Evolutionary conservation across 2,797 vertebrate species (phyloP).

Genomic region (Hyperoplus immaculatus): DNA sequence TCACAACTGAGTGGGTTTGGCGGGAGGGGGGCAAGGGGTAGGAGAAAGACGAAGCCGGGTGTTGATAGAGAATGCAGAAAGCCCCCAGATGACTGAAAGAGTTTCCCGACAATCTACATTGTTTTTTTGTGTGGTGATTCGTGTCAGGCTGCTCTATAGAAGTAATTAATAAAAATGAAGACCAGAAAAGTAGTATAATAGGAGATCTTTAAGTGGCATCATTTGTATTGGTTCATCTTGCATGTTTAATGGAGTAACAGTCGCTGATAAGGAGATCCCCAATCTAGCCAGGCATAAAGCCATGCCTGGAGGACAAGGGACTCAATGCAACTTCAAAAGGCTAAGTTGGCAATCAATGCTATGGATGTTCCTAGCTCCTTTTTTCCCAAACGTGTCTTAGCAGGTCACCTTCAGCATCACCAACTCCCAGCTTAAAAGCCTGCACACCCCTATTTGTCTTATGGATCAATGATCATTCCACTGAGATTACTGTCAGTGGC

Average conservation of each 20-base stretch:
- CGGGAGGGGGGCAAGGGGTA: no score
- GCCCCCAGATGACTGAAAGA: no score
- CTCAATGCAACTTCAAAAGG: slow-evolving; percentile 68
- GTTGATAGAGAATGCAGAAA: no score
- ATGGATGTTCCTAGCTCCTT: slow-evolving; percentile 61
- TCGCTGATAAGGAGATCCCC: slow-evolving; percentile 16
- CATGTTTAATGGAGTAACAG: slow-evolving; percentile 12
- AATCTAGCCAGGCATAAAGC: slow-evolving; percentile 17
- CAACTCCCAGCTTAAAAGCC: slow-evolving; percentile 23
- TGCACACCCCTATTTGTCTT: slow-evolving; percentile 57
- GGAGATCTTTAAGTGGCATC: neutral
- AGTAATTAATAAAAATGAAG: no score
- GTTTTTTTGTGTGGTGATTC: no score
- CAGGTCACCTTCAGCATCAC: slow-evolving; percentile 67
- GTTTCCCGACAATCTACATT: no score
- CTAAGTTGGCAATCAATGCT: slow-evolving; percentile 62
- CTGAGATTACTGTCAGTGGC: slow-evolving; percentile 57
- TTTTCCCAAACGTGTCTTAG: slow-evolving; percentile 66
- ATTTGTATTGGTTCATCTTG: slow-evolving; percentile 29
- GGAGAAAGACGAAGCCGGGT: no score
- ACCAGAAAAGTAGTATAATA: no score
- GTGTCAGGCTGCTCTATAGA: no score
- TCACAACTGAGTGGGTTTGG: no score
- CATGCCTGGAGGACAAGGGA: slow-evolving; percentile 48
- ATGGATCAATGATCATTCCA: slow-evolving; percentile 69